Evolutionary conservation across 2,888 invertebrate genomes (phyloP), one percentile per base, ranked within the genome.

Genomic region (Pammene aurita): DNA sequence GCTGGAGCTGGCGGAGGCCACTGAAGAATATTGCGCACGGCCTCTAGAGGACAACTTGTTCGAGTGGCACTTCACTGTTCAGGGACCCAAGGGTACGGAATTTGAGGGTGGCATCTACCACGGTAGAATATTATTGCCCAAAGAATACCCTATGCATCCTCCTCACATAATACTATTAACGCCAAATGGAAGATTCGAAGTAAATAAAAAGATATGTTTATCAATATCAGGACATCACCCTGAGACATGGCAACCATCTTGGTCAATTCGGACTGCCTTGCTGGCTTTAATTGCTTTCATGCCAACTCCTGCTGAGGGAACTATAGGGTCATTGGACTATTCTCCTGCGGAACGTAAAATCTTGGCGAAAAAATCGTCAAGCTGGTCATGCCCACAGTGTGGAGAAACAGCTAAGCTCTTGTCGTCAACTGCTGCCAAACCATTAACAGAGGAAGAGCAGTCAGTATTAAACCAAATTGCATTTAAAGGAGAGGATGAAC

Each of bases 231-330:
- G 97, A 6, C 96, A 98, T 88, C 98, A 98, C 86, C 98, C 98
- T n/a, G 98, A 99, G 87, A 97, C 97, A 46, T 99, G 98, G 98
- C 97, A 98, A 82, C 98, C 98, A 35, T 98, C 97, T 4, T 98
- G 98, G 98, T 98, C 98, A 41, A 98, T 98, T 75, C 94, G 98
- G 72, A 98, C 98, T 64, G 98, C 98, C 11, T 90, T 98, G 69
- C 88, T 98, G 74, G 98, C 98, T 14, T 93, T 98, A 70, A 98
- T 98, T 79, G 97, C 98, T 1, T 98, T 98, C 83, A 97, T 98
- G 97, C 98, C 98, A 0, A 96, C 97, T 6, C 95, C 96, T 63
- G 96, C 97, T 9, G 96, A 95, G 77, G 97, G 98, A 1, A 98
- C 98, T 2, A 96, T 99, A 72, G 98, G 98, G 7, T 96, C 98